Conservation (phyloP, 2,113 vertebrate genomes). For the Sterna hirundo region DNA sequence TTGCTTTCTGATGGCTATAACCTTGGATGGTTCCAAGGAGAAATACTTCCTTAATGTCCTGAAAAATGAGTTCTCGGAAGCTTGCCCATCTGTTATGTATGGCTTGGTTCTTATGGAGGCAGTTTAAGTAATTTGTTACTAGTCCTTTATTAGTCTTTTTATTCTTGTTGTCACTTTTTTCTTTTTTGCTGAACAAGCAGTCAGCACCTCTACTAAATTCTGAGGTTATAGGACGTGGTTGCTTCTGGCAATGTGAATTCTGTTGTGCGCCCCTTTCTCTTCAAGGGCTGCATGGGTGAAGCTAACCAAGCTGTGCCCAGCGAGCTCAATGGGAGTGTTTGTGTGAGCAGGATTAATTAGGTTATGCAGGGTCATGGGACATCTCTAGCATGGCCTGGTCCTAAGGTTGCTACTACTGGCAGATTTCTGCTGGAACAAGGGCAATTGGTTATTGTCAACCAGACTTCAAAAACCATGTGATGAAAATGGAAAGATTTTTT, state of each 20-base stretch:
- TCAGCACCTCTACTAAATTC: neutral
- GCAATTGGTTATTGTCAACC: neutral
- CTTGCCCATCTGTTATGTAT: neutral
- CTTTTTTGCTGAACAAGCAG: neutral
- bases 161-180: neutral
- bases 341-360: neutral
- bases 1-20: neutral
- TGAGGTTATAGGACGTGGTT: neutral
- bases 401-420: neutral
- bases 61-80: neutral
- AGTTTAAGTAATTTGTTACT: neutral
- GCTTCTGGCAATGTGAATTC: neutral
- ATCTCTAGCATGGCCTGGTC: accelerated
- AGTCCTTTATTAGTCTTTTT: neutral
- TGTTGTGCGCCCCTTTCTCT: neutral
- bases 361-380: too few relatives aligned
- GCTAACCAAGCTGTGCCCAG: neutral
- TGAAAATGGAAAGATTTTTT: neutral
- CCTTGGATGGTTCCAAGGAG: neutral
- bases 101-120: neutral
- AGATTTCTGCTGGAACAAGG: neutral
- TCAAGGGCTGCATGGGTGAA: neutral
- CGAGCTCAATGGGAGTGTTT: neutral
- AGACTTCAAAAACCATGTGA: neutral
- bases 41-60: neutral